Base-by-base conservation (phyloP, 1,140 invertebrate species). In the Ooceraea biroi region DNA sequence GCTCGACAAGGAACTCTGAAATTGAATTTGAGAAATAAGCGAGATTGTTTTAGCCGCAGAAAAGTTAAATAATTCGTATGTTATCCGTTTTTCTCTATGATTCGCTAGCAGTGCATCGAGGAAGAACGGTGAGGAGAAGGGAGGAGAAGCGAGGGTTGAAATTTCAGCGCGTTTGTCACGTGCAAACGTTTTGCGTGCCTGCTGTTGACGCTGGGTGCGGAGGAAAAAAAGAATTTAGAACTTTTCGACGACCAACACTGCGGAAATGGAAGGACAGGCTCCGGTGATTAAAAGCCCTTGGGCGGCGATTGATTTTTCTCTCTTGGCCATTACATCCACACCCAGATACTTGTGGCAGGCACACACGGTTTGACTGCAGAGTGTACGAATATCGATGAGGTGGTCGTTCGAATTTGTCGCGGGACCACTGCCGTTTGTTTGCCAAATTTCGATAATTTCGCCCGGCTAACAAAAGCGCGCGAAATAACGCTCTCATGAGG, bases 251-350 rank as follows among this genome's bases (percentile, higher is more conserved):
- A 50, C 8, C 36, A 65, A 84, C 76, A 71, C 41, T 27, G 63
- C 68, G 86, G 88, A 90, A 90, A 90, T 88, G 88, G 88, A 90
- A 88, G 89, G 82, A 88, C 83, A 76, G 63, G 52, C 71, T 27
- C 36, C 68, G 66, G 78, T 91, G 87, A 91, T 91, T 89, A 88
- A 91, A 91, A 91, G 76, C 84, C 90, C 89, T 87, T 60, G 82
- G 88, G 89, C 89, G 65, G 85, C 82, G 88, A 91, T 90, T 89
- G 90, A 91, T 91, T 90, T 90, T 90, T 82, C 72, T 69, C 84
- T 58, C 58, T 77, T 65, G 58, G 85, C 66, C 71, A 80, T 88
- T 84, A 86, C 77, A 58, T 48, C 27, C n/a, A 65, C 19, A 73
- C 52, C 17, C 58, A 46, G 44, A 46, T 60, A 8, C 36, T 36